These are phyloP conservation scores for Leptinotarsa juncta DNA, from an alignment of 2,888 invertebrate species.

Conservation along the genomic window DNA sequence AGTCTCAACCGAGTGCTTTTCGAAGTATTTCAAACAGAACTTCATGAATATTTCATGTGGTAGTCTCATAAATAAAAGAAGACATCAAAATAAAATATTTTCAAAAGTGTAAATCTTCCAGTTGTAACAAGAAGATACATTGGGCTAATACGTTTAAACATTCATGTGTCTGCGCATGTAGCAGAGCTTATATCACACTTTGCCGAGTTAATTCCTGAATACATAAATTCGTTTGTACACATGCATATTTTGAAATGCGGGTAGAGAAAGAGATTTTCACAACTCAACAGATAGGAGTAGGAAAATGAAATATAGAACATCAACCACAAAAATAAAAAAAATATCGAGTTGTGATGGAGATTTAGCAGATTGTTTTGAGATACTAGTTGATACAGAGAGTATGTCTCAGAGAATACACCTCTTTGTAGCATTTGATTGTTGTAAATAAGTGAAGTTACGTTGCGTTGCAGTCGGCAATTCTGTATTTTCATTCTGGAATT, in stretches of 20 bases:
- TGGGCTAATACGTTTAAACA: slow-evolving; percentile 29
- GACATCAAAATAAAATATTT: slow-evolving; percentile 16
- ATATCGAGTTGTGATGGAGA: background rate
- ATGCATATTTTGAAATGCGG: slow-evolving; percentile 40
- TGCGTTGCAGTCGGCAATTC: no score
- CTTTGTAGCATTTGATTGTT: no score
- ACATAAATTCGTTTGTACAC: slow-evolving; percentile 39
- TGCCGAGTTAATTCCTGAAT: slow-evolving; percentile 40
- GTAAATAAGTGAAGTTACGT: no score
- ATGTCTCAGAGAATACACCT: no score
- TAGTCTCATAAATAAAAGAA: slow-evolving; percentile 6
- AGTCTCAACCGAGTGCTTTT: background rate
- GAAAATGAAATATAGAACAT: background rate
- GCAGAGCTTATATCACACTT: slow-evolving; percentile 41
- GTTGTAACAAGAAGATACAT: slow-evolving; percentile 9
- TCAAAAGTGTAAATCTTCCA: background rate
- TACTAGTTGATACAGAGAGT: no score
- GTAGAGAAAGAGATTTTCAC: slow-evolving; percentile 36
- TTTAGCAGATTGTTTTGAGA: background rate
- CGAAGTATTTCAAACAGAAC: background rate
- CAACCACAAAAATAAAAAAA: background rate
- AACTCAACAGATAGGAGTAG: slow-evolving; percentile 31
- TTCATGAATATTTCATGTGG: slow-evolving; percentile 1
- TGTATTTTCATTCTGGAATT: no score
- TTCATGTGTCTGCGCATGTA: slow-evolving; percentile 31